Percentiles rank a stretch among this genome's conserved stretches.
phyloP scores from a whole-genome alignment of 2,113 vertebrate genomes.

The Ia io region DNA sequence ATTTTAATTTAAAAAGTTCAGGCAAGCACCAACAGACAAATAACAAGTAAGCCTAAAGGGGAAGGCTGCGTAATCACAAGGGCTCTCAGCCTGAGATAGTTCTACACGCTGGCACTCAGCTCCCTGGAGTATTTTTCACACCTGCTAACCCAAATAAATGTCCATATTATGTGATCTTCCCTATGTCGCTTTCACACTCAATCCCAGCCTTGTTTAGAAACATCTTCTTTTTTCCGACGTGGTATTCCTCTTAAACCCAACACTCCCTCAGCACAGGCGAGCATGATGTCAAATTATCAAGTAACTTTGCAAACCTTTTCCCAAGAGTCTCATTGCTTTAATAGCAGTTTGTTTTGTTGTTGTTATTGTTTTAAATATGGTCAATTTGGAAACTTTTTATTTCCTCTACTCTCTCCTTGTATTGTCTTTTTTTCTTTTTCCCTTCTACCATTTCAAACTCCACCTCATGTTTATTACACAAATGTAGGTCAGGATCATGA shows the following conservation, averaged over 20 bases:
- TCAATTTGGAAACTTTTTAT: neutral
- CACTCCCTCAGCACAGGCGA: neutral
- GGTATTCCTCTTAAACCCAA: neutral
- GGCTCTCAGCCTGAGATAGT: neutral
- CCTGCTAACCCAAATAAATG: conserved; percentile 49
- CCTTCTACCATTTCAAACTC: neutral
- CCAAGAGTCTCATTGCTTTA: neutral
- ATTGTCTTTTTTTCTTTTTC: neutral
- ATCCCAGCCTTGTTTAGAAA: neutral
- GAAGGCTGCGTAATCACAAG: conserved; percentile 33
- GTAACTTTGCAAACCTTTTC: neutral
- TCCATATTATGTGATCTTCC: neutral
- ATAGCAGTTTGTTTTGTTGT: neutral
- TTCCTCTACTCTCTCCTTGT: neutral
- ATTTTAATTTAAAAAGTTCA: conserved; percentile 74
- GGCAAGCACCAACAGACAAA: conserved; percentile 56
- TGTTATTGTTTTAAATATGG: neutral
- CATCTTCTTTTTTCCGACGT: neutral
- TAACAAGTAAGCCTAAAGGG: conserved; percentile 55
- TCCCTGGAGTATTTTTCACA: neutral
- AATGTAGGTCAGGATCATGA: neutral
- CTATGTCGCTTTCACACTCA: neutral
- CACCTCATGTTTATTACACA: neutral
- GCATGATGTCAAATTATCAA: neutral
- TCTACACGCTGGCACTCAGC: neutral